Evolutionary conservation across 2,888 invertebrate genomes (phyloP).

Genomic region (Eristalis arbustorum): DNA sequence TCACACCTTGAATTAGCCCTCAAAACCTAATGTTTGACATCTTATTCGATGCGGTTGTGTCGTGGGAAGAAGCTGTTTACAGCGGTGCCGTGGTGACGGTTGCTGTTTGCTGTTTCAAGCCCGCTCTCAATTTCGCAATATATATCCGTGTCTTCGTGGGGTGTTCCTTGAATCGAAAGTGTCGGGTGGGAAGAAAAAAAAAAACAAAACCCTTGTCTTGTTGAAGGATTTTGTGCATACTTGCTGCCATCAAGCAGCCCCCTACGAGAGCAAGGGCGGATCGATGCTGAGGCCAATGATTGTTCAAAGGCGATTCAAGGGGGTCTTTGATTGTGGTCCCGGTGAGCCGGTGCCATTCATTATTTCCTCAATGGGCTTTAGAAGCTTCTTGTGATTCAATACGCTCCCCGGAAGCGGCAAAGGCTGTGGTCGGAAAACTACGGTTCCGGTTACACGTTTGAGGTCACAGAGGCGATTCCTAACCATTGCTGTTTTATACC

Average conservation of each 20-base stretch:
- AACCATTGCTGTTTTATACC: slow-evolving; percentile 31
- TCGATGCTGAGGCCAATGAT: neutral
- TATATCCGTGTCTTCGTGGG: slow-evolving; percentile 1
- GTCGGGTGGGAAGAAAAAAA: slow-evolving; percentile 61
- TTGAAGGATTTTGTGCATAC: slow-evolving; percentile 31
- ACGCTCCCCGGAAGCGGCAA: neutral
- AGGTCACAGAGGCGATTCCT: slow-evolving; percentile 21
- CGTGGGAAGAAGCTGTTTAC: slow-evolving; percentile 28
- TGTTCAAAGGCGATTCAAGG: slow-evolving; percentile 53
- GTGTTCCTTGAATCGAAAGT: slow-evolving; percentile 30
- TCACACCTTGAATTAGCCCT: slow-evolving; percentile 60
- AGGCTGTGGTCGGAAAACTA: slow-evolving; percentile 10
- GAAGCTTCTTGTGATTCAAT: neutral
- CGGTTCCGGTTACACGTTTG: slow-evolving; percentile 19
- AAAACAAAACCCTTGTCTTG: slow-evolving; percentile 65
- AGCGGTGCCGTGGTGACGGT: neutral
- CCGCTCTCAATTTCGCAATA: slow-evolving; percentile 38
- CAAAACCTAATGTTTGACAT: slow-evolving; percentile 65
- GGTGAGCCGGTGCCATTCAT: slow-evolving; percentile 34
- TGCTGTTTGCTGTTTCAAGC: neutral
- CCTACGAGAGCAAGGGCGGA: neutral
- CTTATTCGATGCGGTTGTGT: slow-evolving; percentile 27
- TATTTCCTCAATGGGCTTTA: slow-evolving; percentile 45
- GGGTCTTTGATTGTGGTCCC: slow-evolving; percentile 46
- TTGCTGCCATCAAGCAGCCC: neutral